These are phyloP conservation scores for Calameuta filiformis DNA, from an alignment of 2,888 invertebrate genomes.

Conservation along the genomic window DNA sequence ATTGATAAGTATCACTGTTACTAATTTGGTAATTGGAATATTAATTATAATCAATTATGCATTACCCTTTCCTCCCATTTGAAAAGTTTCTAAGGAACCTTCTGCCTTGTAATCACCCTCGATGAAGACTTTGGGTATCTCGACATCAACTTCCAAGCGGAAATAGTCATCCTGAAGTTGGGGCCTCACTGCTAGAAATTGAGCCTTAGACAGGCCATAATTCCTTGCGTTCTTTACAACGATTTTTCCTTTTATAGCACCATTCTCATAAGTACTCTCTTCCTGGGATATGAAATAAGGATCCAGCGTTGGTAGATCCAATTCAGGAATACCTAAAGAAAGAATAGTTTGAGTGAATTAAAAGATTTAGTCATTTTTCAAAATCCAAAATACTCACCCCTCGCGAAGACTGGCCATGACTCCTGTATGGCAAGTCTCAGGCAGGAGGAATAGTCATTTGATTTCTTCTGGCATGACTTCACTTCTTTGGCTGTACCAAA, in stretches of 20 bases:
- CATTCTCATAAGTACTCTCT: slow-evolving; percentile 61
- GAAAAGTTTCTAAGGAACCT: slow-evolving; percentile 72
- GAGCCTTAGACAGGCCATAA: slow-evolving; percentile 69
- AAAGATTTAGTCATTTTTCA: not conserved
- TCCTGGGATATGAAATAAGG: slow-evolving; percentile 68
- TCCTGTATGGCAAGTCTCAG: slow-evolving; percentile 59
- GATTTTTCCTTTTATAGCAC: slow-evolving; percentile 67
- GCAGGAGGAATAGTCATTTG: slow-evolving; percentile 57
- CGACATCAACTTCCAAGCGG: slow-evolving; percentile 71
- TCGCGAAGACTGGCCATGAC: slow-evolving; percentile 54
- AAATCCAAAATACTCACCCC: slow-evolving; percentile 42
- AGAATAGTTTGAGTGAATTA: not conserved
- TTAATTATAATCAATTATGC: not conserved
- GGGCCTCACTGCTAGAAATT: slow-evolving; percentile 71
- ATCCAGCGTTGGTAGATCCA: slow-evolving; percentile 69
- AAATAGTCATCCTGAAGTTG: slow-evolving; percentile 70
- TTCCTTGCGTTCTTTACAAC: slow-evolving; percentile 69
- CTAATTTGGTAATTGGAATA: slow-evolving; percentile 22
- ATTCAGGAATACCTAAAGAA: slow-evolving; percentile 67
- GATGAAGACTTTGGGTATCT: slow-evolving; percentile 69
- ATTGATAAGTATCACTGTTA: not conserved
- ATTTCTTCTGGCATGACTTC: slow-evolving; percentile 52
- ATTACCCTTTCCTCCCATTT: slow-evolving; percentile 75
- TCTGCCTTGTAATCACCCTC: slow-evolving; percentile 74
- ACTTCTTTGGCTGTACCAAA: slow-evolving; percentile 41